Evolutionary conservation across 1,140 invertebrate genomes (phyloP), one percentile per base, ranked within the genome.

Genomic region (Orchestia grillus): DNA sequence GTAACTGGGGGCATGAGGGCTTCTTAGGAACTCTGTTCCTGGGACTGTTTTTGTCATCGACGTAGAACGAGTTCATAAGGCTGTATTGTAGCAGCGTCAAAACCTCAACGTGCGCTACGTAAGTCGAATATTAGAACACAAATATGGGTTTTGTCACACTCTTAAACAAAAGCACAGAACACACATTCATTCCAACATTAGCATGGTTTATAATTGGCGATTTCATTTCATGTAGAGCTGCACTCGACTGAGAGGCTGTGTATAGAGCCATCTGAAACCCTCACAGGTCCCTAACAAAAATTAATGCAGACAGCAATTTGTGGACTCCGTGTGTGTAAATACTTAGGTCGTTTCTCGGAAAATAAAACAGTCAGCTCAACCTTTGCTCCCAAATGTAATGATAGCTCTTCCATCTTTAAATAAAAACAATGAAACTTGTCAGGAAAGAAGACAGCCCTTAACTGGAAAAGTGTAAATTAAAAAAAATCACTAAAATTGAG

Each of bases 1-100:
- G 97, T 98, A 98, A 36, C 98, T 98, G 96, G 62, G 97, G 96
- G 19, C 95, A 36, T 42, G 43, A 28, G 28, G n/a, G 88, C 11
- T 6, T 6, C 62, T 23, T 36, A 28, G 11, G 62, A 77, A 28
- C 62, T 19, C 62, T 3, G n/a, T n/a, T 28, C 11, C 62, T 8
- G 15, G 11, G 36, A 36, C 62, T 23, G 62, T 23, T 77, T 1
- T 19, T 77, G 28, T 36, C 11, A 36, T 77, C 11, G 11, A 1
- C 62, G n/a, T n/a, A 77, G 11, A 77, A 36, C 36, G 28, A 23
- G 28, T 15, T 77, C 62, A 77, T 77, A 36, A 3, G 28, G 36
- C 62, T 36, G 28, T 3, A 8, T 77, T 36, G 11, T 77, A 77
- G 11, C 62, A 77, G 62, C 28, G 62, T 23, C 62, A 53, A 53